Conservation (phyloP, 2,888 invertebrate genomes). For the Paralinhomoeus sp. region DNA sequence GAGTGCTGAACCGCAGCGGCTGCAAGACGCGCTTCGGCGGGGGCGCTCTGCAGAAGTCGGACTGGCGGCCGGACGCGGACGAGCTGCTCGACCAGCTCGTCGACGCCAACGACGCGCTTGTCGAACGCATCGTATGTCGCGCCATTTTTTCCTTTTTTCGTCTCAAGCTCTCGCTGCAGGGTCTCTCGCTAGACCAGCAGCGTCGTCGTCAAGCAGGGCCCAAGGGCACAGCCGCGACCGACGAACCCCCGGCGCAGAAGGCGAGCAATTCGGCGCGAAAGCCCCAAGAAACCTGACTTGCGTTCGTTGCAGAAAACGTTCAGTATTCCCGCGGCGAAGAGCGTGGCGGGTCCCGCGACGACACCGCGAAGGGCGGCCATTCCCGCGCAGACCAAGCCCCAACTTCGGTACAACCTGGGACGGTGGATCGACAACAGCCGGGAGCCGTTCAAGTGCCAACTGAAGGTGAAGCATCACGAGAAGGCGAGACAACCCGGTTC, state of each 20-base stretch:
- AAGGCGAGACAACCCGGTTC: not conserved
- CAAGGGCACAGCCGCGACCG: not conserved
- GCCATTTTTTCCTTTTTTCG: not conserved
- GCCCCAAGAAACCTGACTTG: too few relatives aligned
- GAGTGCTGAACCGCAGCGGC: not conserved
- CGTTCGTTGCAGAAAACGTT: too few relatives aligned
- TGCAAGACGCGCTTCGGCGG: not conserved
- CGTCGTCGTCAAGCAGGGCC: not conserved
- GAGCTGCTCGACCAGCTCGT: slow-evolving; percentile 10
- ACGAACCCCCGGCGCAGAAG: not conserved
- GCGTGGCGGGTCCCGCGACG: not conserved
- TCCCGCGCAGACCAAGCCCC: too few relatives aligned
- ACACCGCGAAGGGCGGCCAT: too few relatives aligned
- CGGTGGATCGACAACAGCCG: slow-evolving; percentile 10
- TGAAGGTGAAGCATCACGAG: slow-evolving; percentile 10
- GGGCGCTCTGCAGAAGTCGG: too few relatives aligned
- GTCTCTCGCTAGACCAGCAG: not conserved
- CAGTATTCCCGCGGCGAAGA: too few relatives aligned
- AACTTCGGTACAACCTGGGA: not conserved
- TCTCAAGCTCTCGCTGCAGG: not conserved
- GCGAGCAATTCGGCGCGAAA: too few relatives aligned
- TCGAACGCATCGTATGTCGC: slow-evolving; percentile 6
- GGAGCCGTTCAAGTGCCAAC: slow-evolving; percentile 10
- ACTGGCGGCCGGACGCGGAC: not conserved
- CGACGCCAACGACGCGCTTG: slow-evolving; percentile 13